A percentile compares a stretch with the other conserved stretches of the same genome.
Conservation (phyloP, 2,113 vertebrate species). For the Anarhynchus alexandrinus region DNA sequence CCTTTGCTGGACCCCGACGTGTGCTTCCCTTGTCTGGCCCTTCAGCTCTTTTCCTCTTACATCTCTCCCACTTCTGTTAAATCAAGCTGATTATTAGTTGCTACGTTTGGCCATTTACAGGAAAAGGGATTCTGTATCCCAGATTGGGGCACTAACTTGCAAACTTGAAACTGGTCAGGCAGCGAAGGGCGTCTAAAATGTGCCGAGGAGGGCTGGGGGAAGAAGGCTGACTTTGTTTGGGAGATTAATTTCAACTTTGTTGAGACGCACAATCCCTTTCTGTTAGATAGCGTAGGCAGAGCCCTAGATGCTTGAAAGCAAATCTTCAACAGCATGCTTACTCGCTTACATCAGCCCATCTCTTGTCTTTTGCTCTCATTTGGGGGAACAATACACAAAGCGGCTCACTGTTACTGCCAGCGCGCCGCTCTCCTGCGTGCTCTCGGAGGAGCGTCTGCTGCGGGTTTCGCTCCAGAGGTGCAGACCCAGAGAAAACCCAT, state of each 20-base stretch:
- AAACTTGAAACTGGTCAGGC: neutral
- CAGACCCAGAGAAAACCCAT: neutral
- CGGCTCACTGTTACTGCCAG: conserved; percentile 58
- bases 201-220: neutral
- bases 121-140: neutral
- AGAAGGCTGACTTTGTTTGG: conserved; percentile 75
- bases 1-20: neutral
- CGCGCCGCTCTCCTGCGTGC: fast-evolving
- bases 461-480: neutral
- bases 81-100: neutral
- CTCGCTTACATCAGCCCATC: conserved; percentile 73
- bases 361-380: conserved; percentile 47
- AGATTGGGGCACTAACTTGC: neutral
- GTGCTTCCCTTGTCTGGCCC: neutral
- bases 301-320: conserved; percentile 70
- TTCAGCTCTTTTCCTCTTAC: conserved; percentile 5
- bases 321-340: conserved; percentile 73
- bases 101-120: neutral
- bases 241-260: conserved; percentile 70
- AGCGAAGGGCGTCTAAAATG: neutral
- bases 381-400: conserved; percentile 78
- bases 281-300: conserved; percentile 63
- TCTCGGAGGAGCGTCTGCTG: neutral
- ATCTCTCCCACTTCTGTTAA: neutral
- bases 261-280: conserved; percentile 74